Evolutionary conservation across 2,888 invertebrate genomes (phyloP).

Genomic region (Augiades crinisus): DNA sequence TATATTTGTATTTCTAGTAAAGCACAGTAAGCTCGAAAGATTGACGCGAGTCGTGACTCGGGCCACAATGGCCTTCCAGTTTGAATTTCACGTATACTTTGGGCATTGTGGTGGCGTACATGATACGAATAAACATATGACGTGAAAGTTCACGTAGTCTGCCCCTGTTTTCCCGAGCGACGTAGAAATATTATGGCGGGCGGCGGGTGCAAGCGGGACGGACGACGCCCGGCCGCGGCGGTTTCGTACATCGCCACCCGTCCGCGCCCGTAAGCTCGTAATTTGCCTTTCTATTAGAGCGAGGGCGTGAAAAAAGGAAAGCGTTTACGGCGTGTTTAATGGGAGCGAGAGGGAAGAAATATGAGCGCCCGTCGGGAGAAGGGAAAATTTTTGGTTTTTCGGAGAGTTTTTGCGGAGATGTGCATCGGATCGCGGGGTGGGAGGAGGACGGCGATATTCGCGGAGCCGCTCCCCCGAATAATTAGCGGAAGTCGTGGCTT

Average conservation of each 20-base stretch:
- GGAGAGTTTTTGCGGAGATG: constrained; percentile 79
- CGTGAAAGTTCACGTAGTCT: constrained; percentile 73
- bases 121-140: constrained; percentile 64
- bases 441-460: constrained; percentile 67
- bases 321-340: constrained; percentile 81
- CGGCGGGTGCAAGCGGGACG: constrained; percentile 62
- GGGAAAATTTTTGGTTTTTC: constrained; percentile 81
- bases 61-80: neutral
- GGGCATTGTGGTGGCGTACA: constrained; percentile 32
- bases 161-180: constrained; percentile 67
- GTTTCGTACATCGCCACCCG: constrained; percentile 81
- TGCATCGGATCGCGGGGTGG: constrained; percentile 71
- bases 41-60: constrained; percentile 8
- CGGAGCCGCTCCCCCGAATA: constrained; percentile 70
- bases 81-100: constrained; percentile 10
- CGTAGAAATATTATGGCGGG: constrained; percentile 51
- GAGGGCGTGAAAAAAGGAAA: constrained; percentile 82
- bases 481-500: constrained; percentile 80
- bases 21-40: neutral
- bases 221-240: constrained; percentile 60
- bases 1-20: neutral
- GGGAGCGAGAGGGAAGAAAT: constrained; percentile 81
- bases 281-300: constrained; percentile 82
- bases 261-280: constrained; percentile 81
- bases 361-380: constrained; percentile 75